A percentile compares a stretch with the other conserved stretches of the same genome.
Evolutionary conservation across 2,888 invertebrate genomes (phyloP).

Genomic region (Hololepta plana): DNA sequence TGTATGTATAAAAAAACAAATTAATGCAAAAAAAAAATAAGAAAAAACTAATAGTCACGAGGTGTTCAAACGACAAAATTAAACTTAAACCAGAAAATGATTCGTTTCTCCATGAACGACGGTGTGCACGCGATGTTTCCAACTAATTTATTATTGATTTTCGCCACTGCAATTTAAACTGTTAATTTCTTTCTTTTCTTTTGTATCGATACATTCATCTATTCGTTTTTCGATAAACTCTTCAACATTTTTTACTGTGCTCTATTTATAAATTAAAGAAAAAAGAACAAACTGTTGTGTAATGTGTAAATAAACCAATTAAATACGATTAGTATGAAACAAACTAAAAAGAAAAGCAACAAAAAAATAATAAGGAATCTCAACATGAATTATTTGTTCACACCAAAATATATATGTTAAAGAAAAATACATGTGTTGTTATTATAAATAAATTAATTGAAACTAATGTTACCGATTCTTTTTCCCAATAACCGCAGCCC

Average conservation of each 20-base stretch:
- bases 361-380: slow-evolving; percentile 17
- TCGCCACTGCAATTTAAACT: slow-evolving; percentile 5
- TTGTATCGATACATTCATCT: slow-evolving; percentile 9
- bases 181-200: slow-evolving; percentile 7
- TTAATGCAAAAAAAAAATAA: slow-evolving; percentile 14
- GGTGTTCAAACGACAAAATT: slow-evolving; percentile 14
- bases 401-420: slow-evolving; percentile 30
- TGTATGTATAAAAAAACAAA: too few relatives aligned
- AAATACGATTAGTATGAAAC: too few relatives aligned
- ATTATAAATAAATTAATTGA: slow-evolving; percentile 26
- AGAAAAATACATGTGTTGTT: slow-evolving; percentile 31
- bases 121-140: too few relatives aligned
- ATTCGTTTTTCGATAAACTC: slow-evolving; percentile 6
- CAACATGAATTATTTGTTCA: slow-evolving; percentile 27
- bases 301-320: slow-evolving; percentile 21
- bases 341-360: too few relatives aligned
- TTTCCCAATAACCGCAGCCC: too few relatives aligned
- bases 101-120: too few relatives aligned
- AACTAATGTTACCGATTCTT: too few relatives aligned
- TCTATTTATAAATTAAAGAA: too few relatives aligned
- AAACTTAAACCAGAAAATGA: too few relatives aligned
- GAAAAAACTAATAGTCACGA: slow-evolving; percentile 10
- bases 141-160: slow-evolving; percentile 7
- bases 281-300: slow-evolving; percentile 20
- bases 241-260: slow-evolving; percentile 16